These are phyloP conservation scores for Peromyscus nudipes DNA, from an alignment of 2,797 vertebrate species.

Conservation along the genomic window DNA sequence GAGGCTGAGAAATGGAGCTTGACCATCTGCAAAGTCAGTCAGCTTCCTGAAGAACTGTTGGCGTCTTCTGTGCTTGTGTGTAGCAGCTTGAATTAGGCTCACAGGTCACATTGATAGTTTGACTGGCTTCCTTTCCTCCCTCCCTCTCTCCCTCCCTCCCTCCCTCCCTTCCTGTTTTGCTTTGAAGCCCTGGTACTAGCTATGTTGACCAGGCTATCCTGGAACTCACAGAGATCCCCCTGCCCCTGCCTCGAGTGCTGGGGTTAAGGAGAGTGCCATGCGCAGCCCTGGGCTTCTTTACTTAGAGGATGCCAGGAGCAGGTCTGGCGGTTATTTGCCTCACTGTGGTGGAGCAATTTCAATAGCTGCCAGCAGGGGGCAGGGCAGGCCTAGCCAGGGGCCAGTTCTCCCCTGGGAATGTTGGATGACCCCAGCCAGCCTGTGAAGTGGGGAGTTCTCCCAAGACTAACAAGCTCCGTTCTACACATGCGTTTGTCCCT, in stretches of 20 bases:
- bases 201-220: neutral
- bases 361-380: neutral
- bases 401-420: neutral
- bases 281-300: neutral
- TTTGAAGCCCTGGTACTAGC: neutral
- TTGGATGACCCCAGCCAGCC: neutral
- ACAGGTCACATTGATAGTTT: neutral
- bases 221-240: neutral
- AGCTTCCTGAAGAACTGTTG: neutral
- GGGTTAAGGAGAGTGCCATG: neutral
- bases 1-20: neutral
- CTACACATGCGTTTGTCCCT: neutral
- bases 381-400: neutral
- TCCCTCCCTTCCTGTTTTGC: neutral
- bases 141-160: too few relatives aligned
- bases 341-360: neutral
- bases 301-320: slow-evolving; percentile 18
- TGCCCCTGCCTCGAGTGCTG: neutral
- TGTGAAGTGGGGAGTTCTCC: neutral
- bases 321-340: slow-evolving; percentile 43
- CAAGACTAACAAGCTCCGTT: neutral
- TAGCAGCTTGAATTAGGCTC: neutral
- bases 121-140: too few relatives aligned
- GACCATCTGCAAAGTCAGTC: neutral
- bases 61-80: neutral